Evolutionary conservation across 1,140 invertebrate genomes (phyloP), one percentile per base, ranked within the genome.

Genomic region (Penaeus japonicus): DNA sequence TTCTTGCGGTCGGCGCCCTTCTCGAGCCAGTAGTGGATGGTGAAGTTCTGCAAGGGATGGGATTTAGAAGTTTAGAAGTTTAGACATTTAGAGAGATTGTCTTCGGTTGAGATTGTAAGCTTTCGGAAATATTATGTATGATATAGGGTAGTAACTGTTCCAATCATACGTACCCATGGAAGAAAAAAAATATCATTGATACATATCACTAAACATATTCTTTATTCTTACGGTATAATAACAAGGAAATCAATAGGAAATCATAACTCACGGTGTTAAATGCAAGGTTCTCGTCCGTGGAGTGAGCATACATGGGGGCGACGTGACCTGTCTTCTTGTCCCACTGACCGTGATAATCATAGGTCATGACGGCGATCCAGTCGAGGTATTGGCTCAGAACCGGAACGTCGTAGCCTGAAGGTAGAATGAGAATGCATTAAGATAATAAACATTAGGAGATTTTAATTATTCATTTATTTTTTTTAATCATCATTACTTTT

Each of bases 331-430:
- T 97, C 90, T 95, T 95, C 90, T 96, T 96, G 90, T 96, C 96
- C 94, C 96, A 96, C 90, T 96, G 95, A 0, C 96, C 96, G 91
- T 97, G 96, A 92, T 95, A 97, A 91, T 97, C 97, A 91, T 97
- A 97, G 0, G 96, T 95, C 95, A 97, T 97, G 3, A 98, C 95
- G 1, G 95, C 94, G 62, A 96, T 95, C 96, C 97, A 98, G 91
- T 98, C 97, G n/a, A 98, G 93, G 91, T 96, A 94, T 89, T 94
- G 93, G 1, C 95, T 94, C 0, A 97, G 90, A 0, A 94, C 92
- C 0, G 95, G 95, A 1, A 98, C 96, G 90, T 97, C 96, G 90
- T 98, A 98, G 0, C 94, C 97, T 93, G 89, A 24, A 82, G 89
- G n/a, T 39, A 18, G 89, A 89, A 55, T 84, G 39, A 89, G 47